These are phyloP conservation scores for Hemicrepidius hirtus DNA, from an alignment of 2,888 invertebrate species.

Conservation along the genomic window DNA sequence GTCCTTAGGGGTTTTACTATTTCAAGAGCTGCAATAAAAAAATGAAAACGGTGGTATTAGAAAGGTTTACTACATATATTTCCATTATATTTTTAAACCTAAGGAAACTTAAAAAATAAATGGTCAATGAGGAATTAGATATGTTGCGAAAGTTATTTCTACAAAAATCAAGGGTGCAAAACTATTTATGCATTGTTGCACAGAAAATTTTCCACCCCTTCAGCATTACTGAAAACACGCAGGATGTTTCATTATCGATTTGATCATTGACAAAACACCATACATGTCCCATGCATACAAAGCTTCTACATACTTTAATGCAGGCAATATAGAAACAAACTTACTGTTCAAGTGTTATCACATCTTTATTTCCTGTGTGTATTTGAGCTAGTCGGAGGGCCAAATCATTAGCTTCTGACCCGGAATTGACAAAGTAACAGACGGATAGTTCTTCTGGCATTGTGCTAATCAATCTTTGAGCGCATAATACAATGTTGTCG, in stretches of 20 bases:
- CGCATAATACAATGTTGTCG: constrained; percentile 94
- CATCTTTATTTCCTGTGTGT: constrained; percentile 91
- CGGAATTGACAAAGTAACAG: constrained; percentile 98
- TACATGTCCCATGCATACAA: neutral
- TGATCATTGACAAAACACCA: neutral
- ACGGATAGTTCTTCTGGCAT: constrained; percentile 91
- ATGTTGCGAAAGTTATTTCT: constrained; percentile 12
- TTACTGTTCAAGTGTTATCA: constrained; percentile 98
- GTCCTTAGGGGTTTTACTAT: constrained; percentile 38
- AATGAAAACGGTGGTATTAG: constrained; percentile 67
- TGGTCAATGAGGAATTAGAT: constrained; percentile 18
- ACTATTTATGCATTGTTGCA: too few species aligned
- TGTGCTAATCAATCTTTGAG: constrained; percentile 86
- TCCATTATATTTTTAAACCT: constrained; percentile 32
- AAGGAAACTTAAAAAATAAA: constrained; percentile 15
- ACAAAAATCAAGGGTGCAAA: neutral
- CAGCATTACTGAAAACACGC: neutral
- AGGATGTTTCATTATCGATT: neutral
- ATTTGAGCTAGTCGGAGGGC: constrained; percentile 93
- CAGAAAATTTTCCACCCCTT: neutral
- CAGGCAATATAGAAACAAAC: constrained; percentile 70
- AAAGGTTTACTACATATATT: constrained; percentile 18
- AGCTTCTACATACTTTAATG: neutral
- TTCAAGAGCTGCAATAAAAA: constrained; percentile 68
- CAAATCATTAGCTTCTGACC: constrained; percentile 98